Evolutionary conservation across 2,888 invertebrate genomes (phyloP).

Genomic region (Nomada ferruginata): DNA sequence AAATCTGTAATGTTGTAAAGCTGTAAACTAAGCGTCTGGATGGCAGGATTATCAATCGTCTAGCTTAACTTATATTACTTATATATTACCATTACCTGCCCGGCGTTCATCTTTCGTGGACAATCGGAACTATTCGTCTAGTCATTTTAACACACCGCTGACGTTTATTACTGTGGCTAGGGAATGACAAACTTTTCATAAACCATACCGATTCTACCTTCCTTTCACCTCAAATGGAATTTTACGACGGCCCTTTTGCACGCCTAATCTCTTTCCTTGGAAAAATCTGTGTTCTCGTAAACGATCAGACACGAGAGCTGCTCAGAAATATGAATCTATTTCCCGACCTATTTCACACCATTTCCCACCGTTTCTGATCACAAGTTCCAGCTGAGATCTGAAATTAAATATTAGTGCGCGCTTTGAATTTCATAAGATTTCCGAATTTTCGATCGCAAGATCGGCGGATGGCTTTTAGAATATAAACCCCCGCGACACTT

Average conservation of each 20-base stretch:
- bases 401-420: too few relatives aligned
- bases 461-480: background rate
- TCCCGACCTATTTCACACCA: slow-evolving; percentile 28
- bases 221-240: slow-evolving; percentile 24
- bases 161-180: slow-evolving; percentile 36
- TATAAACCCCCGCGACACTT: background rate
- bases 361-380: background rate
- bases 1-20: slow-evolving; percentile 22
- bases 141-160: slow-evolving; percentile 7
- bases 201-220: slow-evolving; percentile 29
- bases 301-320: slow-evolving; percentile 26
- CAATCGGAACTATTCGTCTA: slow-evolving; percentile 36
- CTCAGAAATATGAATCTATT: slow-evolving; percentile 26
- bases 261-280: slow-evolving; percentile 18
- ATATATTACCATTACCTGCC: slow-evolving; percentile 25
- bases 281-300: slow-evolving; percentile 30
- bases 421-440: background rate
- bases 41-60: background rate
- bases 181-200: slow-evolving; percentile 21
- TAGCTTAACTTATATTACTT: slow-evolving; percentile 46
- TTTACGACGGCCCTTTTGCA: slow-evolving; percentile 43
- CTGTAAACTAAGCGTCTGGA: slow-evolving; percentile 62
- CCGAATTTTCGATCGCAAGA: background rate
- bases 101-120: slow-evolving; percentile 2
- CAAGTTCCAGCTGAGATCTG: too few relatives aligned